Evolutionary conservation across 2,888 invertebrate species (phyloP), one percentile per base, ranked within the genome.

Genomic region (Polydrusus pterygomalis): DNA sequence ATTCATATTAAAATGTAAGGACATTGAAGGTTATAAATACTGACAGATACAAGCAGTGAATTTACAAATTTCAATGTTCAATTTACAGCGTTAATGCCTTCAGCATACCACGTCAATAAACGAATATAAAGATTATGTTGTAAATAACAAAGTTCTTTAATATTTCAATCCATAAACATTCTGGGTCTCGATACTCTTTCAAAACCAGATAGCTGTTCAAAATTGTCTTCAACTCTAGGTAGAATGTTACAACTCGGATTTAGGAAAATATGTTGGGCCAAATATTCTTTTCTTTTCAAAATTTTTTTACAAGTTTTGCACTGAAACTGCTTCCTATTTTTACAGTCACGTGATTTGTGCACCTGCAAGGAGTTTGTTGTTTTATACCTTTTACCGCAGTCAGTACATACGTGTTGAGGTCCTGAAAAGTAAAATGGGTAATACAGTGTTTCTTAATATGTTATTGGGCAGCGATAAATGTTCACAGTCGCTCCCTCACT

Each of bases 271-370:
- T 80, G 80, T 15, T 62, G 47, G 17, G 63, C 68, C 15, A 80
- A 54, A 58, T 78, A 74, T 8, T 80, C 79, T 40, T 77, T 80
- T 51, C 82, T 69, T 64, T 76, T 80, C n/a, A 79, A 77, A 7
- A 70, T 51, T 58, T 77, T 79, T 9, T 49, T 15, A 54, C 82
- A 82, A 1, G 69, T 63, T n/a, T 77, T 75, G 49, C 81, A 82
- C 7, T 62, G 17, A 62, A 75, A 82, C 51, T 76, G 49, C 13
- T 73, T 79, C 70, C 56, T 81, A 17, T 75, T 78, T 13, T 76
- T 77, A 63, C 82, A 82, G 58, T 81, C 81, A 17, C 80, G 74
- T 2, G 74, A 75, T 11, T 73, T 58, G 62, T 80, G 80, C 6
- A 78, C 74, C n/a, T 45, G 49, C 3, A 80, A 60, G 15, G 77